Conservation (phyloP, 2,888 invertebrate genomes). For the Mylabris sibirica region DNA sequence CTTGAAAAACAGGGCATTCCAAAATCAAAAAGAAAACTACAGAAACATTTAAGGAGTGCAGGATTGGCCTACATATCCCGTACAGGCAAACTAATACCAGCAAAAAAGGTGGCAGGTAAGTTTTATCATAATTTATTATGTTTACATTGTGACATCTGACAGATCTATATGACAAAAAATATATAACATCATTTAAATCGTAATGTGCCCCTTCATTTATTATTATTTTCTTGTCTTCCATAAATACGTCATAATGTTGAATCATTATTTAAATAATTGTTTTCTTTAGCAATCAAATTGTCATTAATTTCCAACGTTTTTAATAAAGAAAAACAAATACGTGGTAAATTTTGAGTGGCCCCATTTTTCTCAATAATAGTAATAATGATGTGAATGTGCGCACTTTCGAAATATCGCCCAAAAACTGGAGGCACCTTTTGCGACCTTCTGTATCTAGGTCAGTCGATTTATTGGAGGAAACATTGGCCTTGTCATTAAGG, state of each 20-base stretch:
- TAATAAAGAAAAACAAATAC: background rate
- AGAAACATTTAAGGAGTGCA: slow-evolving; percentile 62
- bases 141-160: slow-evolving; percentile 55
- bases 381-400: slow-evolving; percentile 10
- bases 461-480: slow-evolving; percentile 55
- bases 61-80: slow-evolving; percentile 63
- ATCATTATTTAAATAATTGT: slow-evolving; percentile 30
- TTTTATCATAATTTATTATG: slow-evolving; percentile 43
- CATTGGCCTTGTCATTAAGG: slow-evolving; percentile 57
- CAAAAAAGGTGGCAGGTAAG: slow-evolving; percentile 63
- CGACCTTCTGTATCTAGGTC: slow-evolving; percentile 60
- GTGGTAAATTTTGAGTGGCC: slow-evolving; percentile 3
- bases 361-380: slow-evolving; percentile 1
- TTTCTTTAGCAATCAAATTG: background rate
- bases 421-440: slow-evolving; percentile 40
- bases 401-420: slow-evolving; percentile 24
- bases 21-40: slow-evolving; percentile 61
- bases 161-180: slow-evolving; percentile 37
- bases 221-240: slow-evolving; percentile 22
- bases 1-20: slow-evolving; percentile 58
- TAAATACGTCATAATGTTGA: slow-evolving; percentile 42
- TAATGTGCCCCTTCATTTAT: slow-evolving; percentile 25
- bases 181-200: slow-evolving; percentile 34
- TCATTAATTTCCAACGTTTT: background rate
- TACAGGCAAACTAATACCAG: slow-evolving; percentile 63